Evolutionary conservation across 2,797 vertebrate species (phyloP), one percentile per base, ranked within the genome.

Genomic region (Meriones psammophilus): DNA sequence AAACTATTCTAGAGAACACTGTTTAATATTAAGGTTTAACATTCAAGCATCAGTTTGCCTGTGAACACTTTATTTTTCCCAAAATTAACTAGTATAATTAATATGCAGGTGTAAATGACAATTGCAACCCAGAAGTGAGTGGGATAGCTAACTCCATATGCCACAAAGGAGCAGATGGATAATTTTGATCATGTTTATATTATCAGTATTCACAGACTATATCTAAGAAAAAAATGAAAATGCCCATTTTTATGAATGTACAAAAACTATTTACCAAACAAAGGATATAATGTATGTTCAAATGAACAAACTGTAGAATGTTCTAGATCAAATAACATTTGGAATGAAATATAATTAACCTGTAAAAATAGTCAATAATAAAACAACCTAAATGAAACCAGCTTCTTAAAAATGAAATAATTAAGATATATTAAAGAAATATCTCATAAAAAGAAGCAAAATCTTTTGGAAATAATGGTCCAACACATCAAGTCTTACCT

Each of bases 21-120:
- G 58, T 68, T 14, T 91, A 76, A 92, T 79, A 66, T 28, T 62
- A 73, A 74, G 20, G 91, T 50, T 91, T 10, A 86, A 36, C 69
- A 86, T 50, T 86, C 5, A 81, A 83, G 1, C 1, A 86, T 76
- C 17, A 64, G 18, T 68, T 89, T 89, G 14, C 17, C 46, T 86
- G 68, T 4, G 17, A 86, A 81, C 13, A 56, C 5, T 62, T 88
- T 24, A 33, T 46, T 87, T 74, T 93, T 33, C 28, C 36, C 54
- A 60, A 79, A 84, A 87, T 89, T 88, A 91, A 94, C 33, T 69
- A 92, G 8, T 1, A 88, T 15, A 68, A 46, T 89, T 74, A 86
- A 26, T 39, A 24, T 91, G 28, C 73, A 95, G 64, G 5, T 28
- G 18, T 3, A 77, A 10, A 20, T 12, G 33, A 18, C n/a, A 9